Percentiles rank a stretch among this genome's conserved stretches.
Evolutionary conservation across 2,888 invertebrate species (phyloP).

Genomic region (Chironomus tentans): DNA sequence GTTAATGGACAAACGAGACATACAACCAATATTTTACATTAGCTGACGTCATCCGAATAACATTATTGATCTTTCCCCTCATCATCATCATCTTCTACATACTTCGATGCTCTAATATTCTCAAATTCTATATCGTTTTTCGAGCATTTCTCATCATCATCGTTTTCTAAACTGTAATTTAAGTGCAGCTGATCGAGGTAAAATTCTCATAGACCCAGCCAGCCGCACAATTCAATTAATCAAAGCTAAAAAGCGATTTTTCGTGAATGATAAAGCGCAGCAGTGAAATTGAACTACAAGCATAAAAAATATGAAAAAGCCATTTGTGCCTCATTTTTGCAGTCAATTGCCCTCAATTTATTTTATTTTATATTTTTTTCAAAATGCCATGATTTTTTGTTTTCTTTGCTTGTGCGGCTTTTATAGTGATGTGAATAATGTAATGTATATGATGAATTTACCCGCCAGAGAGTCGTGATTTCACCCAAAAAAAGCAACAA

Average conservation of each 20-base stretch:
- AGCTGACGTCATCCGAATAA: background rate
- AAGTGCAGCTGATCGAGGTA: too few relatives aligned
- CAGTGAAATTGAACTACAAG: background rate
- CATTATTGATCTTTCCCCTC: background rate
- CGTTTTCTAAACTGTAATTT: too few relatives aligned
- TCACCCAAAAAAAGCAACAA: background rate
- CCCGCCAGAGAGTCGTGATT: background rate
- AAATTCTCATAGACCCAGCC: background rate
- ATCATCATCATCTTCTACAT: background rate
- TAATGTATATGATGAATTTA: background rate
- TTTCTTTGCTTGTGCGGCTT: background rate
- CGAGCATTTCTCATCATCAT: too few relatives aligned
- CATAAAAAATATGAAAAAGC: background rate
- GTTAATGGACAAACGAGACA: background rate
- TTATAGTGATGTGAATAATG: background rate
- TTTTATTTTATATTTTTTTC: background rate
- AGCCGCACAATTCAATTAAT: constrained; percentile 16
- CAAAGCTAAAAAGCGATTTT: background rate
- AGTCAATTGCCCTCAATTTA: constrained; percentile 24
- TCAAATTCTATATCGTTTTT: background rate
- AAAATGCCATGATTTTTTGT: constrained; percentile 16
- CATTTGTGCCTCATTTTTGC: background rate
- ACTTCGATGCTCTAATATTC: background rate
- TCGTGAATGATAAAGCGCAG: background rate
- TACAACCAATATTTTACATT: background rate